A percentile compares a stretch with the other conserved stretches of the same genome.
Conservation (phyloP, 2,113 vertebrate species). For the Pseudonaja textilis region DNA sequence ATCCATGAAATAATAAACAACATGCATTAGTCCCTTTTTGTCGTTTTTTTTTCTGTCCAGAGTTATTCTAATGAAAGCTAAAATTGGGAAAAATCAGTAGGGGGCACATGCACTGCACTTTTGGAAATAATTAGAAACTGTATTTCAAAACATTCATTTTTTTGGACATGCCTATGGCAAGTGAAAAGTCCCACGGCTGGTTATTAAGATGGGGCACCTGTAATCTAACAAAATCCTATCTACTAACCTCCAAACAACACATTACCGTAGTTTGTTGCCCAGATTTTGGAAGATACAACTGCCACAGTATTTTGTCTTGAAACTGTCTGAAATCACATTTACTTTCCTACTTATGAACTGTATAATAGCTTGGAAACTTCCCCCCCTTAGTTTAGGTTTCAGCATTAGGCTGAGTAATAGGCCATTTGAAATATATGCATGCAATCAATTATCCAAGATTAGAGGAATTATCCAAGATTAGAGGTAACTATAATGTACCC, state of each 20-base stretch:
- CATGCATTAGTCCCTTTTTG: constrained; percentile 1
- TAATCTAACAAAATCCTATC: not conserved
- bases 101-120: not conserved
- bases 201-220: not conserved
- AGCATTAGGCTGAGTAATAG: not conserved
- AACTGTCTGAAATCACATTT: not conserved
- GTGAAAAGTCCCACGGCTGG: not conserved
- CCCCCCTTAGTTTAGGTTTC: not conserved
- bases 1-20: not conserved
- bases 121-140: constrained; percentile 2
- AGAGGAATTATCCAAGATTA: not conserved
- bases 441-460: not conserved
- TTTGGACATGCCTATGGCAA: not conserved
- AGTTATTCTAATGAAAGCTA: constrained; percentile 10
- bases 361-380: not conserved
- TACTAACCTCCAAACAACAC: not conserved
- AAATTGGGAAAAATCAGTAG: not conserved
- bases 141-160: not conserved
- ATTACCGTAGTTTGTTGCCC: not conserved
- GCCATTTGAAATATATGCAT: not conserved
- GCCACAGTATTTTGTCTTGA: not conserved
- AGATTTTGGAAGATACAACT: not conserved
- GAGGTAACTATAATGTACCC: not conserved
- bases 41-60: not conserved
- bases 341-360: not conserved